phyloP scores from a whole-genome alignment of 2,113 vertebrate species.

The Heliornis fulica region DNA sequence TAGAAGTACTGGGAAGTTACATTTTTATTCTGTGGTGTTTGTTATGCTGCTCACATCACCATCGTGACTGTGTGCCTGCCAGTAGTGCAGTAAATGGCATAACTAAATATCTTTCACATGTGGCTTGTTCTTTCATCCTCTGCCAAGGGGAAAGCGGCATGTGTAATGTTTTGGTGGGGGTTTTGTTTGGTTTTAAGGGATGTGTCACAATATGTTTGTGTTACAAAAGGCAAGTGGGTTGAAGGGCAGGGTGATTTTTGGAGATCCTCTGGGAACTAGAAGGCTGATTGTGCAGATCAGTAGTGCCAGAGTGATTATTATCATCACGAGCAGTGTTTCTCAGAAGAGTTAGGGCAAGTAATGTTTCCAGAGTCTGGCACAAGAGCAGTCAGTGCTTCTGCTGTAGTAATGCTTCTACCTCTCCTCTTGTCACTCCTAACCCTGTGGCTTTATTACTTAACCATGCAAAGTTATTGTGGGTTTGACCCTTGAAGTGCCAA shows the following conservation, averaged over 20 bases:
- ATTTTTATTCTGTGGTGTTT: not conserved
- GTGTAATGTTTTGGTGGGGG: not conserved
- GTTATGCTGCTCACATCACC: not conserved
- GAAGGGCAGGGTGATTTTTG: conserved; percentile 54
- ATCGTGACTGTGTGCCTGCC: not conserved
- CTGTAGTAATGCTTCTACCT: conserved; percentile 15
- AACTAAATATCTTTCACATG: not conserved
- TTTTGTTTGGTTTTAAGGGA: not conserved
- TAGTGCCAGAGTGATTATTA: not conserved
- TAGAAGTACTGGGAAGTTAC: not conserved
- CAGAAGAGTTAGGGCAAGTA: not conserved
- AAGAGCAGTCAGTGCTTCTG: conserved; percentile 2
- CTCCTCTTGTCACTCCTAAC: conserved; percentile 43
- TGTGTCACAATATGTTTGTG: conserved; percentile 40
- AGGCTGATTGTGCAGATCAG: conserved; percentile 1
- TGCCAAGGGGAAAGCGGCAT: conserved; percentile 7
- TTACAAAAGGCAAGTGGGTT: conserved; percentile 47
- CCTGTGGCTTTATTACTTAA: conserved; percentile 61
- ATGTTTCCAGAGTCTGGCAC: conserved; percentile 23
- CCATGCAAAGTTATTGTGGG: not conserved
- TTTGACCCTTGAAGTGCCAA: conserved; percentile 24
- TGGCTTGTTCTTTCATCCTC: conserved; percentile 29
- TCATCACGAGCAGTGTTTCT: not conserved
- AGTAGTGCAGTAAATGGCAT: not conserved
- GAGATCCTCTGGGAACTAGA: conserved; percentile 13